A percentile compares a stretch with the other conserved stretches of the same genome.
Evolutionary conservation across 2,113 vertebrate species (phyloP).

Genomic region (Condylura cristata): DNA sequence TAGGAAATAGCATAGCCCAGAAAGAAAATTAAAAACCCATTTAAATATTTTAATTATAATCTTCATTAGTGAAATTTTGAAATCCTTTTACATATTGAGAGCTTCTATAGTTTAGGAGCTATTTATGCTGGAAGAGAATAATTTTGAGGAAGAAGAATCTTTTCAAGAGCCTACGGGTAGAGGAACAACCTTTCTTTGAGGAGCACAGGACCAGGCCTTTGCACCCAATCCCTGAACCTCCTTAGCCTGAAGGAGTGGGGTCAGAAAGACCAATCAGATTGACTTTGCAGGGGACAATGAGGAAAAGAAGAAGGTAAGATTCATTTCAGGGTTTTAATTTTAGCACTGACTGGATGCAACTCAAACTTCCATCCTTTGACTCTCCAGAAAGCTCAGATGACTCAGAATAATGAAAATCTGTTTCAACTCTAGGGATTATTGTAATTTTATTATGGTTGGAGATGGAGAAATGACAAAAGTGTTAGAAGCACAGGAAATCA

Average conservation of each 20-base stretch:
- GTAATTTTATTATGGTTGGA: slow-evolving; percentile 39
- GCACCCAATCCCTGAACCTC: background rate
- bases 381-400: background rate
- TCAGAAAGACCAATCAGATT: background rate
- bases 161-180: background rate
- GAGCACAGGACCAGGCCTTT: background rate
- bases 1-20: slow-evolving; percentile 27
- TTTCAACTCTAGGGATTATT: background rate
- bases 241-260: background rate
- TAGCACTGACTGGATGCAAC: background rate
- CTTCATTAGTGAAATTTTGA: slow-evolving; percentile 59
- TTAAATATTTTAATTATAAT: slow-evolving; percentile 74
- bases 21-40: slow-evolving; percentile 62
- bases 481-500: background rate
- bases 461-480: background rate
- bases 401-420: background rate
- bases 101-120: background rate
- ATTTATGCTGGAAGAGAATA: background rate
- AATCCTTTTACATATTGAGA: background rate
- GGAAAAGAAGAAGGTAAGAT: background rate
- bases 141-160: background rate
- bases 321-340: background rate
- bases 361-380: background rate
- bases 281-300: background rate
- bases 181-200: background rate